These are phyloP conservation scores for Athrips mouffetella DNA, from an alignment of 2,888 invertebrate genomes.

Conservation along the genomic window DNA sequence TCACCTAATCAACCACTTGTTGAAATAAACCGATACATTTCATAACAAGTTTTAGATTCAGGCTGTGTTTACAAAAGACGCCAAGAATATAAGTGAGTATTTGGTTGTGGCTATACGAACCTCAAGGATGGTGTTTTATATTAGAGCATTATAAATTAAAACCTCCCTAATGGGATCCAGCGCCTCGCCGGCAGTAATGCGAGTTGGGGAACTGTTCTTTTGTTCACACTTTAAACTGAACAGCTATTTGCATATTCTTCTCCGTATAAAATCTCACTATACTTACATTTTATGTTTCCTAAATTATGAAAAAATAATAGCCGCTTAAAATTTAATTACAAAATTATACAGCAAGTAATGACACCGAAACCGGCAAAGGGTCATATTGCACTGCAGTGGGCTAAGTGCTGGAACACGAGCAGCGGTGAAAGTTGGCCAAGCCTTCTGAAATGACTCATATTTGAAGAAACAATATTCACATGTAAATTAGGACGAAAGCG, in stretches of 20 bases:
- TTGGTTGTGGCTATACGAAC: background rate
- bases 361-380: constrained; percentile 30
- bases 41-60: background rate
- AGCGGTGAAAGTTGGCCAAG: constrained; percentile 65
- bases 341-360: background rate
- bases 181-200: constrained; percentile 46
- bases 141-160: constrained; percentile 42
- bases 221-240: constrained; percentile 41
- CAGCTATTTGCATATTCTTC: constrained; percentile 50
- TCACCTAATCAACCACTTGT: background rate
- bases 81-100: background rate
- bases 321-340: background rate
- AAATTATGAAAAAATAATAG: constrained; percentile 8
- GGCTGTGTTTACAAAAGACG: background rate
- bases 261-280: constrained; percentile 35
- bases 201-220: constrained; percentile 51
- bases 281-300: constrained; percentile 31
- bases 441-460: constrained; percentile 65
- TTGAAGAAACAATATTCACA: constrained; percentile 63
- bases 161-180: constrained; percentile 43
- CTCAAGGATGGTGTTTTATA: constrained; percentile 28
- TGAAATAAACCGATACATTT: background rate
- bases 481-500: constrained; percentile 61
- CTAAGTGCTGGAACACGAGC: constrained; percentile 58
- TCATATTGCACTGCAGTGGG: constrained; percentile 37